phyloP scores from a whole-genome alignment of 2,113 vertebrate genomes.

The Mesitornis unicolor region DNA sequence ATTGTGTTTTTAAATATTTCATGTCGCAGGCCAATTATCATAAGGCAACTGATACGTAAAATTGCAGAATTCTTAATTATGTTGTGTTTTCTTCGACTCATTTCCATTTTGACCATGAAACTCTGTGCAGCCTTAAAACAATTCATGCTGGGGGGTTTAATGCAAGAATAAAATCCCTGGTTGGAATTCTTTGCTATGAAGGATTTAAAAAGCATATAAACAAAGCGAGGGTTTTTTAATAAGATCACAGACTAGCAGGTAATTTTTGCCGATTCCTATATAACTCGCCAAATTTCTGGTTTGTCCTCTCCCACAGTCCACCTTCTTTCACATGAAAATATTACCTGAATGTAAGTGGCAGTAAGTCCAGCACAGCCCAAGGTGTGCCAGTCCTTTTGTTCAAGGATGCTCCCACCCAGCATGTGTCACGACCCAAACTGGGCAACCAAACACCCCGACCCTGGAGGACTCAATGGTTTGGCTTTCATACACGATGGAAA shows the following conservation, averaged over 20 bases:
- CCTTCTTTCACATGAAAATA: neutral
- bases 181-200: neutral
- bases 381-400: fast-evolving
- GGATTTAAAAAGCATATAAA: neutral
- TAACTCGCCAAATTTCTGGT: neutral
- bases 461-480: neutral
- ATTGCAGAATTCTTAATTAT: conserved; percentile 58
- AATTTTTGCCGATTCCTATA: neutral
- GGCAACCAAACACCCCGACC: neutral
- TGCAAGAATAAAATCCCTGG: neutral
- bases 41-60: conserved; percentile 58
- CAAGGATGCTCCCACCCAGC: fast-evolving
- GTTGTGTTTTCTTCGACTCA: neutral
- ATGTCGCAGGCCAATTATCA: conserved; percentile 53
- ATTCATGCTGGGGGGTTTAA: neutral
- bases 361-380: neutral
- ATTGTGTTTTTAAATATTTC: conserved; percentile 56
- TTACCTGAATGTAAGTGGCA: neutral
- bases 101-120: conserved; percentile 48
- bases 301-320: neutral
- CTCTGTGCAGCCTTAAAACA: neutral
- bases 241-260: neutral
- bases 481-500: neutral
- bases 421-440: neutral
- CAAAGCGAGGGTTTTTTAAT: neutral